phyloP scores from a whole-genome alignment of 2,797 vertebrate genomes.

The Valencia hispanica region DNA sequence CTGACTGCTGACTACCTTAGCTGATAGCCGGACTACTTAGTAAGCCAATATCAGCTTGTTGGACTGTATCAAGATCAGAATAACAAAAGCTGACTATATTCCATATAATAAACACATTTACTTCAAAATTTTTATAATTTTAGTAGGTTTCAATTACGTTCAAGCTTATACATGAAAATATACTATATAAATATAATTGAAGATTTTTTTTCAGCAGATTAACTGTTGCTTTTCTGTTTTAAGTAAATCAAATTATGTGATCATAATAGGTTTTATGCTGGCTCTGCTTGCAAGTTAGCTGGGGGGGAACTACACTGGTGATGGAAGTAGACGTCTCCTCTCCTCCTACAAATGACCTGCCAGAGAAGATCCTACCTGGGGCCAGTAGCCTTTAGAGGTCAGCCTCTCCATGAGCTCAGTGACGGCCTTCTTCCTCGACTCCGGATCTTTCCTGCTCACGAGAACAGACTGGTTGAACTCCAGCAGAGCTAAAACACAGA shows the following conservation, averaged over 20 bases:
- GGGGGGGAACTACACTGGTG: neutral
- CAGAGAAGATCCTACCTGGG: slow-evolving; percentile 80
- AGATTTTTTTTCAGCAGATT: neutral
- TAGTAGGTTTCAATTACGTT: neutral
- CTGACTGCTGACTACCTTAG: too few relatives aligned
- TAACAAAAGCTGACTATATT: neutral
- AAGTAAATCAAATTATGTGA: too few relatives aligned
- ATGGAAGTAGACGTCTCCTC: neutral
- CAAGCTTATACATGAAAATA: neutral
- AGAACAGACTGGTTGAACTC: slow-evolving; percentile 90
- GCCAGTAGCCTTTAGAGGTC: slow-evolving; percentile 87
- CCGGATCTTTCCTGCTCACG: slow-evolving; percentile 87
- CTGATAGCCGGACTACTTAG: too few relatives aligned
- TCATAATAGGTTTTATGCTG: neutral
- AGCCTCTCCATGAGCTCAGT: slow-evolving; percentile 84
- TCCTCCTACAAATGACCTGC: neutral
- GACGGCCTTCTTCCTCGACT: slow-evolving; percentile 86
- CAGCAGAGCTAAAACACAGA: slow-evolving; percentile 73
- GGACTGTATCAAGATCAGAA: neutral
- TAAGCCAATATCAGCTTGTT: too few relatives aligned
- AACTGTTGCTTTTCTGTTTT: too few relatives aligned
- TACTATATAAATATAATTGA: neutral
- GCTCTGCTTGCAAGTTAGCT: neutral
- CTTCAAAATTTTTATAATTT: neutral
- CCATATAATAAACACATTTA: neutral